Evolutionary conservation across 2,797 vertebrate species (phyloP), one percentile per base, ranked within the genome.

Genomic region (Leptatherina wallacei): DNA sequence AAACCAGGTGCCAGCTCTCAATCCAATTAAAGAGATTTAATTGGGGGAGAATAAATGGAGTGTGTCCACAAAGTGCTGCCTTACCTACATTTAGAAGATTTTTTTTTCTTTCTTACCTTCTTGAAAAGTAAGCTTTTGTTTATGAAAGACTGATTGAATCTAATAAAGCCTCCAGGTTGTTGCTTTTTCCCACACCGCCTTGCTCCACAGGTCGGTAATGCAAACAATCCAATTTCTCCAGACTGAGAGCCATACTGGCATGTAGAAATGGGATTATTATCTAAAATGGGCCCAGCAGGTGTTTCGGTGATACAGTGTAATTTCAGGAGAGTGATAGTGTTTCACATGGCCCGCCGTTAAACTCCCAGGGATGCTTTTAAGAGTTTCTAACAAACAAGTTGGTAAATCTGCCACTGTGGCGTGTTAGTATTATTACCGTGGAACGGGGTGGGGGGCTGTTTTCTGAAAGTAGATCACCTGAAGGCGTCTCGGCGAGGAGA

Each of bases 1-100:
- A 91, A 92, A 93, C 91, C 92, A 93, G 93, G 92, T 93, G 91
- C 89, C 88, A 89, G 87, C 86, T 89, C 92, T 92, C 90, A 88
- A 87, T 93, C 85, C 90, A 92, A 92, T 93, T 93, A 91, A 94
- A 92, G 86, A 85, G 82, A 88, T 90, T 94, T 94, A 92, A 93
- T 93, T 93, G 92, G 91, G 20, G 84, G 85, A 71, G 90, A 93
- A 91, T 89, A 92, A 92, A 93, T 92, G 91, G 90, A 92, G 92
- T 92, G 92, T 93, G 91, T 92, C 91, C 86, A 77, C 89, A 83
- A 91, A 90, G 88, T 83, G 86, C 86, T 71, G 82, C 77, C 85
- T 86, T 85, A 54, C 77, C 77, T 84, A 80, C 89, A 85, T 87
- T 91, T 90, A 85, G 82, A 65, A 65, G 69, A 69, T 82, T 83